These are phyloP conservation scores for Volucella bombylans DNA, from an alignment of 2,888 invertebrate genomes.

Conservation along the genomic window DNA sequence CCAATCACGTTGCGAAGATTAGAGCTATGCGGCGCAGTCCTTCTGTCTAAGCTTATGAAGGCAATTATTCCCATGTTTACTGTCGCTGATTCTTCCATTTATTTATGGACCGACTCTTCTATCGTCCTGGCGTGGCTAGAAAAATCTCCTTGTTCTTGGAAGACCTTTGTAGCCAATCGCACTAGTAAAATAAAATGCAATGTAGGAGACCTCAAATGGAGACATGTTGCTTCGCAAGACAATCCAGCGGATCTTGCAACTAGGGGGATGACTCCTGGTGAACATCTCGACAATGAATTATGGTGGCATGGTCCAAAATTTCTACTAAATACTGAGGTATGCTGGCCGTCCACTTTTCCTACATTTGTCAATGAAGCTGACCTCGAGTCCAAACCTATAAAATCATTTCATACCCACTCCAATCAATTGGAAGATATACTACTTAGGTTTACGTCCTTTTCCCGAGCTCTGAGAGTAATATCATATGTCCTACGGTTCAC, in stretches of 20 bases:
- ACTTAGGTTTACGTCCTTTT: conserved; percentile 20
- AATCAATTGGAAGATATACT: conserved; percentile 8
- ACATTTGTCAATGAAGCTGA: too few species aligned
- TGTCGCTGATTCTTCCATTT: too few species aligned
- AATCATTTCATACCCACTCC: conserved; percentile 8
- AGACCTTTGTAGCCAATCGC: too few species aligned
- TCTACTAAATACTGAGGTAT: too few species aligned
- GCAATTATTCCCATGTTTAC: too few species aligned
- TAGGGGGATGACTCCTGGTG: conserved; percentile 40
- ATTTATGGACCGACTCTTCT: too few species aligned
- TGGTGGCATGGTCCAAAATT: conserved; percentile 54
- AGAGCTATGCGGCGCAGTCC: too few species aligned
- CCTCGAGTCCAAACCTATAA: conserved; percentile 35
- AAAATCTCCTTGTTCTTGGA: too few species aligned
- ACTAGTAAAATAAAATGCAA: neutral
- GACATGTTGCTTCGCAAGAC: conserved; percentile 41
- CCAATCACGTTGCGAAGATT: too few species aligned
- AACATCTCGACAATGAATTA: conserved; percentile 22
- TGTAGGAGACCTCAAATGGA: conserved; percentile 43
- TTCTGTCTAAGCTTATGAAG: too few species aligned
- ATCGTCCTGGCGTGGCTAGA: too few species aligned
- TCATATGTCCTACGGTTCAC: conserved; percentile 38
- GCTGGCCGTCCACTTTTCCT: too few species aligned
- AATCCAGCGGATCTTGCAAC: conserved; percentile 63
- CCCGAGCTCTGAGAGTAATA: conserved; percentile 35